Evolutionary conservation across 2,113 vertebrate species (phyloP).

Genomic region (Columbina picui): DNA sequence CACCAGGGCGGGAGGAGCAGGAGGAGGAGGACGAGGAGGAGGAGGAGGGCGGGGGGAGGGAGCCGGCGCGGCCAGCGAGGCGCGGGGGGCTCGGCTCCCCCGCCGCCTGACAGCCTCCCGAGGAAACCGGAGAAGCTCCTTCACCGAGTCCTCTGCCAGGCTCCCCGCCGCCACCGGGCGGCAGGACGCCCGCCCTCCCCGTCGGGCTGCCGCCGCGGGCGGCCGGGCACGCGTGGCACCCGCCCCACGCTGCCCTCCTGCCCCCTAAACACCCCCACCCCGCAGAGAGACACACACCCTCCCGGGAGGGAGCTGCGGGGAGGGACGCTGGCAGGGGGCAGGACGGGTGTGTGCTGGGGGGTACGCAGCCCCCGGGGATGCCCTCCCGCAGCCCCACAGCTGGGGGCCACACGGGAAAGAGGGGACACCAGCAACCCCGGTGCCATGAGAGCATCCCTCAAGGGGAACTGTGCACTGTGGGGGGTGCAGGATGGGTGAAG

Average conservation of each 20-base stretch:
- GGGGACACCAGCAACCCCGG: background rate
- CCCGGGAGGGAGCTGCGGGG: background rate
- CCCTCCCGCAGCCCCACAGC: background rate
- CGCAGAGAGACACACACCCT: background rate
- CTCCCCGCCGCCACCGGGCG: background rate
- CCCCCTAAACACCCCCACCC: background rate
- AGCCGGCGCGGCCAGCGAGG: background rate
- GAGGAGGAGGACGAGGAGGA: background rate
- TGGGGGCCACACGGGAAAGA: rapidly evolving
- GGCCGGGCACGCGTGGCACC: background rate
- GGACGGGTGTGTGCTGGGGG: background rate
- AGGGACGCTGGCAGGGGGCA: background rate
- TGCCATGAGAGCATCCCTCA: background rate
- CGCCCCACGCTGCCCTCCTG: background rate
- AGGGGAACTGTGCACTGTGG: background rate
- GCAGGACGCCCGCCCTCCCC: background rate
- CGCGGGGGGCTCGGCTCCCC: background rate
- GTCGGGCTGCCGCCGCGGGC: background rate
- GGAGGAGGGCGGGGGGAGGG: background rate
- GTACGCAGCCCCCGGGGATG: background rate
- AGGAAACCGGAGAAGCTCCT: constrained; percentile 52
- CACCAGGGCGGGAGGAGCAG: constrained; percentile 44
- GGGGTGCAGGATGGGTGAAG: background rate
- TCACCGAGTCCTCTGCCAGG: constrained; percentile 26
- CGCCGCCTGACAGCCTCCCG: constrained; percentile 25